phyloP scores from a whole-genome alignment of 2,113 vertebrate species.

The Hystrix brachyura region DNA sequence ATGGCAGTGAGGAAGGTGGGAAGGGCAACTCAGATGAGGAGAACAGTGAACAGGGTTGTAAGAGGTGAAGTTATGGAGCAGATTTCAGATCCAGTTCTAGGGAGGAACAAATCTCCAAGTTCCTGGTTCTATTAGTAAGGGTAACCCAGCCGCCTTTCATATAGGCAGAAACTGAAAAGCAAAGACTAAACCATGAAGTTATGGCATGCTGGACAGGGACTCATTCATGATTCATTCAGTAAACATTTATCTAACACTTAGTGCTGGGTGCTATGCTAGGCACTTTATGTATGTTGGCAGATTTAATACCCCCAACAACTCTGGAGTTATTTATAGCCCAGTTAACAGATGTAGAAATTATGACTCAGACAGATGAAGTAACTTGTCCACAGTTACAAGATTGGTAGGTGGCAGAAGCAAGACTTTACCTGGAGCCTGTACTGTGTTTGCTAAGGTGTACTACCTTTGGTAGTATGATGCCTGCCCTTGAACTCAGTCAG shows the following conservation, averaged over 20 bases:
- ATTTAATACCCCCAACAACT: conserved; percentile 37
- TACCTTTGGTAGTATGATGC: not conserved
- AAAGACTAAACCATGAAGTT: conserved; percentile 5
- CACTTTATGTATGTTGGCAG: conserved; percentile 59
- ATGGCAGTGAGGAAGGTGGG: not conserved
- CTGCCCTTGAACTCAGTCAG: conserved; percentile 2
- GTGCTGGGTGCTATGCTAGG: not conserved
- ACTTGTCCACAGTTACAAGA: conserved; percentile 44
- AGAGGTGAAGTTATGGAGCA: not conserved
- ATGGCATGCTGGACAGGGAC: conserved; percentile 18
- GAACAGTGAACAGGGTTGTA: not conserved
- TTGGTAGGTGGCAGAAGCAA: not conserved
- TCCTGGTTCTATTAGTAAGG: conserved; percentile 26
- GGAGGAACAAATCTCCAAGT: not conserved
- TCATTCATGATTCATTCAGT: conserved; percentile 66
- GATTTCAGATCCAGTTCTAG: not conserved
- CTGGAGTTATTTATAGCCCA: conserved; percentile 69
- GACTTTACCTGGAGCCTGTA: not conserved
- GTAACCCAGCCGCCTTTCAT: not conserved
- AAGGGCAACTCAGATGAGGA: conserved; percentile 1
- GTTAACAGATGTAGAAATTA: conserved; percentile 49
- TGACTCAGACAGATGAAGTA: conserved; percentile 63
- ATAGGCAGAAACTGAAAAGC: conserved; percentile 47
- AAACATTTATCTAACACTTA: conserved; percentile 57
- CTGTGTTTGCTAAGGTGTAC: not conserved